Evolutionary conservation across 2,113 vertebrate genomes (phyloP).

Genomic region (Oncorhynchus clarkii): DNA sequence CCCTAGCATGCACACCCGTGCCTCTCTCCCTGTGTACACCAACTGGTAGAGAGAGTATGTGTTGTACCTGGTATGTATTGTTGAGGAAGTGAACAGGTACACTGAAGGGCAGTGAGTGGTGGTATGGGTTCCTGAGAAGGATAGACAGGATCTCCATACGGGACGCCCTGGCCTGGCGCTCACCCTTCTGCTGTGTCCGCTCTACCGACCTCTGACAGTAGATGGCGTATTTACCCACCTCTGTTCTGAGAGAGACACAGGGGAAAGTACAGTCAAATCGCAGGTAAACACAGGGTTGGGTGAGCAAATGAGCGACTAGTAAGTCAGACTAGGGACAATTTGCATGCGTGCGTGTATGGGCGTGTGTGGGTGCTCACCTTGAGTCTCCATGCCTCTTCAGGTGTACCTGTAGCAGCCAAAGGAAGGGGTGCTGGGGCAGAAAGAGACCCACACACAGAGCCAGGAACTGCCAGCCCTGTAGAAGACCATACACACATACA

Average conservation of each 20-base stretch:
- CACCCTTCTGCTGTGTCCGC: conserved; percentile 90
- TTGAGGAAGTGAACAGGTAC: conserved; percentile 98
- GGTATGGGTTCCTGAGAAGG: conserved; percentile 93
- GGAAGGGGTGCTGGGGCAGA: conserved; percentile 91
- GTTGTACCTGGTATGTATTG: conserved; percentile 89
- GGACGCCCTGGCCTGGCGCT: conserved; percentile 88
- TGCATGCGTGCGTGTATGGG: background rate
- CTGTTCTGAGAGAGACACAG: conserved; percentile 76
- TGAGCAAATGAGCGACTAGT: background rate
- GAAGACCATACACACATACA: conserved; percentile 39
- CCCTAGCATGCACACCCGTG: background rate
- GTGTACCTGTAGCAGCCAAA: conserved; percentile 92
- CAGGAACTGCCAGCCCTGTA: conserved; percentile 94
- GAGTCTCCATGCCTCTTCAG: conserved; percentile 88
- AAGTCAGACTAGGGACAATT: background rate
- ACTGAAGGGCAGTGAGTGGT: conserved; percentile 95
- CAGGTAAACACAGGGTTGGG: conserved; percentile 7
- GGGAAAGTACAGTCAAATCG: background rate
- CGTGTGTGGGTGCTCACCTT: conserved; percentile 73
- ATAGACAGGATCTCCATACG: conserved; percentile 98
- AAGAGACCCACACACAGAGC: conserved; percentile 93
- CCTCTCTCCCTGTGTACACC: background rate
- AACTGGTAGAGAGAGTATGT: background rate
- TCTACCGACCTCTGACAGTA: conserved; percentile 96
- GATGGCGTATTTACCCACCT: conserved; percentile 95